Base-by-base conservation (phyloP, 30 jellyfish, hydroid and myxozoan genomes). In the Aurelia sp. region DNA sequence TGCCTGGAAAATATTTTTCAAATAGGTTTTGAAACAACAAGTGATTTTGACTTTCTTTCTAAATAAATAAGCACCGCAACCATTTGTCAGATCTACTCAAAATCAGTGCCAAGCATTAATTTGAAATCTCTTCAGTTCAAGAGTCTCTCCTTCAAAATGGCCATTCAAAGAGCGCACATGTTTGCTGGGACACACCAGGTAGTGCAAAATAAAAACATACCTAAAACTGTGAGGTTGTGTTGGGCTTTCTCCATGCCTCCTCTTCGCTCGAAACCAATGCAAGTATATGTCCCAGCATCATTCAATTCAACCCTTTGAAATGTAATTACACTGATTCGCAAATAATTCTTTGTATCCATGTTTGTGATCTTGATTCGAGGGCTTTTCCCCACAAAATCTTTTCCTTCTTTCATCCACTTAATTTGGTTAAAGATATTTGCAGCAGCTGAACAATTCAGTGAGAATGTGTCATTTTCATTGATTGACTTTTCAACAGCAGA, bases 201-300 rank as follows among this genome's bases (percentile, higher is more conserved):
- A 5, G 55, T 44, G 3, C 13, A 44, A 44, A 44, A 8, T 44
- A 44, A 44, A 3, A 44, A 44, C 10, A 44, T 44, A 88, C 96
- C 92, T 79, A 48, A 61, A 57, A 88, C 92, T 27, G 60, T n/a
- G 1, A 88, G 71, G 12, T 3, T 16, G 55, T 69, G 55, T 9
- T 33, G 41, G 19, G 22, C 21, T 8, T 79, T 69, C 22, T 62
- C 37, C n/a, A 37, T 48, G 16, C 92, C 89, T 50, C 98, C 98
- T 22, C 76, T 79, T 66, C 65, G 71, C 72, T 44, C 55, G 10
- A 1, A 4, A 13, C 82, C 97, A 57, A 48, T 44, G 64, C 98
- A 92, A 4, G 80, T 75, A 62, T 92, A 92, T 1, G 11, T 76
- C 37, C 97, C 98, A 81, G 61, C 30, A 74, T 86, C 97, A 6